phyloP scores from a whole-genome alignment of 2,113 vertebrate species.

The Rhegmatorhina hoffmannsi region DNA sequence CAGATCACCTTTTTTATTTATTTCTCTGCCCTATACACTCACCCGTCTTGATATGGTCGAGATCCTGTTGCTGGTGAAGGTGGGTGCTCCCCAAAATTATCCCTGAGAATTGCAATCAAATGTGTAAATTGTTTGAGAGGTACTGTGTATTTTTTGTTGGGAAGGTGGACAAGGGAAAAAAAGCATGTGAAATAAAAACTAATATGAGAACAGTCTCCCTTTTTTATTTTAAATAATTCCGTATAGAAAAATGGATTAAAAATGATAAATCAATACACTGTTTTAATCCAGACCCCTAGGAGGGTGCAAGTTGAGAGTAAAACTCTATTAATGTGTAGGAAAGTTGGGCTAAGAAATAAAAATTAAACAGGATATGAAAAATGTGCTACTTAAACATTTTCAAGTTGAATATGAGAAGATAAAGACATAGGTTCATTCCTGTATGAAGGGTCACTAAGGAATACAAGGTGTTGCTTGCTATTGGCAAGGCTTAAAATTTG shows the following conservation, averaged over 20 bases:
- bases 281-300: background rate
- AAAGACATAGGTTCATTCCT: background rate
- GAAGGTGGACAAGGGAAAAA: background rate
- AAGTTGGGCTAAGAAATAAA: background rate
- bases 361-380: background rate
- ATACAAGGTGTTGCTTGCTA: background rate
- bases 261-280: background rate
- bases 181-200: background rate
- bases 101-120: background rate
- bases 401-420: background rate
- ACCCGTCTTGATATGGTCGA: accelerated
- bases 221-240: background rate
- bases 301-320: background rate
- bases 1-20: background rate
- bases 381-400: background rate
- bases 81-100: background rate
- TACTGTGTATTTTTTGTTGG: background rate
- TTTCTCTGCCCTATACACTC: background rate
- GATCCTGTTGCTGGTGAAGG: background rate
- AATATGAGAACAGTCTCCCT: background rate
- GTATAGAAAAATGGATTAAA: background rate
- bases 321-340: background rate
- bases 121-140: background rate
- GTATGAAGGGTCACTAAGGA: background rate
- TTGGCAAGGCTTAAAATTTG: background rate